A percentile compares a stretch with the other conserved stretches of the same genome.
phyloP scores from a whole-genome alignment of 2,113 vertebrate genomes.

The Poecile atricapillus region DNA sequence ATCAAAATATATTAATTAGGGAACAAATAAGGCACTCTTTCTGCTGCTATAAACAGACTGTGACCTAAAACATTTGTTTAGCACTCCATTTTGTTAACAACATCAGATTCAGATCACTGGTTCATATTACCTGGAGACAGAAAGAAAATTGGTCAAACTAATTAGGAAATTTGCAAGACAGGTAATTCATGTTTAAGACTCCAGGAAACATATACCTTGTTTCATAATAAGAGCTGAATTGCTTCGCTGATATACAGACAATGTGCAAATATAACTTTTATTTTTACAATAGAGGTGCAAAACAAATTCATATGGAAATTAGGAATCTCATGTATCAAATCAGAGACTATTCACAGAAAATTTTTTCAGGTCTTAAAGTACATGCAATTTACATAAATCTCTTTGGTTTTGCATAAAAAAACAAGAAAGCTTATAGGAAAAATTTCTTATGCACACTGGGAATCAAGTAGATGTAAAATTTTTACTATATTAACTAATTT shows the following conservation, averaged over 20 bases:
- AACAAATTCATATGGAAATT: not conserved
- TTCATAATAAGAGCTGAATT: constrained; percentile 19
- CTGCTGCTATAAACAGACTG: constrained; percentile 41
- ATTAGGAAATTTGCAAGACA: constrained; percentile 56
- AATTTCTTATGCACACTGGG: not conserved
- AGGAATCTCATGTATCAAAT: not conserved
- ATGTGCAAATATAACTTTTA: not conserved
- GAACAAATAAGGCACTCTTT: constrained; percentile 1
- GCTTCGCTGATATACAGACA: not conserved
- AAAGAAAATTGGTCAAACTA: constrained; percentile 63
- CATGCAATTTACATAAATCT: not conserved
- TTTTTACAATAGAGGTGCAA: not conserved
- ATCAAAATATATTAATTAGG: constrained; percentile 13
- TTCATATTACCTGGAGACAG: constrained; percentile 64
- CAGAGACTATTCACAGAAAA: not conserved
- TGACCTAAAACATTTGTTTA: constrained; percentile 67
- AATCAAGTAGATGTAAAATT: not conserved
- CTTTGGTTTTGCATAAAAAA: not conserved
- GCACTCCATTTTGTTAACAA: constrained; percentile 51
- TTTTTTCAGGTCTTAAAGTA: not conserved
- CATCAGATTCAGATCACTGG: constrained; percentile 67
- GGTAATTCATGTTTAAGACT: constrained; percentile 57
- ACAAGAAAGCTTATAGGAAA: not conserved
- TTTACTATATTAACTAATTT: not conserved
- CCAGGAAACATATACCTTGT: not conserved